A percentile compares a stretch with the other conserved stretches of the same genome.
Evolutionary conservation across 2,797 vertebrate species (phyloP).

Genomic region (Tragopan temminckii): DNA sequence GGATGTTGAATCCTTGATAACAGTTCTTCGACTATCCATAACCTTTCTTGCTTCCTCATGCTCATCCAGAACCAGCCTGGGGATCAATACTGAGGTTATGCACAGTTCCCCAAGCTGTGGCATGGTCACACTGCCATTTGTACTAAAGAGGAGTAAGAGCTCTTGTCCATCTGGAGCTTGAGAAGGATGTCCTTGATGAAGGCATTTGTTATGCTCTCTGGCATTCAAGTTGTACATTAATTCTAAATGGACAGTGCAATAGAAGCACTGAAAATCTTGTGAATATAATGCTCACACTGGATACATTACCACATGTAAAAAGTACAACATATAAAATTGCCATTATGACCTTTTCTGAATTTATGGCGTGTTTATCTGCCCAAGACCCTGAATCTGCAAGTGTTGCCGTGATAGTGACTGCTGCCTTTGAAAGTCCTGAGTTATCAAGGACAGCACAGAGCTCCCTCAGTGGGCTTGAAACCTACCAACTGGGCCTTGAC

Average conservation of each 20-base stretch:
- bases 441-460: background rate
- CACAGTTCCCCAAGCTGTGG: background rate
- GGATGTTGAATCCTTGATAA: background rate
- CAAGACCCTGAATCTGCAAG: background rate
- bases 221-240: accelerated
- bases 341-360: background rate
- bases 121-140: too few relatives aligned
- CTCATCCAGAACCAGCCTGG: background rate
- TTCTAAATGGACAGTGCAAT: background rate
- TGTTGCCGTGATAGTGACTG: background rate
- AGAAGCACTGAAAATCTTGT: background rate
- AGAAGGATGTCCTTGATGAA: background rate
- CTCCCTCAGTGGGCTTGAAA: background rate
- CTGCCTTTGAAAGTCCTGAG: background rate
- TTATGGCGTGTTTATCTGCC: background rate
- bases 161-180: background rate
- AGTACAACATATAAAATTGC: background rate
- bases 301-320: background rate
- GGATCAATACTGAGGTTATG: accelerated
- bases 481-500: accelerated
- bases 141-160: background rate
- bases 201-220: background rate
- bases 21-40: background rate
- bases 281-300: background rate
- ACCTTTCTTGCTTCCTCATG: background rate